Evolutionary conservation across 2,888 invertebrate genomes (phyloP).

Genomic region (Agrilus biguttatus): DNA sequence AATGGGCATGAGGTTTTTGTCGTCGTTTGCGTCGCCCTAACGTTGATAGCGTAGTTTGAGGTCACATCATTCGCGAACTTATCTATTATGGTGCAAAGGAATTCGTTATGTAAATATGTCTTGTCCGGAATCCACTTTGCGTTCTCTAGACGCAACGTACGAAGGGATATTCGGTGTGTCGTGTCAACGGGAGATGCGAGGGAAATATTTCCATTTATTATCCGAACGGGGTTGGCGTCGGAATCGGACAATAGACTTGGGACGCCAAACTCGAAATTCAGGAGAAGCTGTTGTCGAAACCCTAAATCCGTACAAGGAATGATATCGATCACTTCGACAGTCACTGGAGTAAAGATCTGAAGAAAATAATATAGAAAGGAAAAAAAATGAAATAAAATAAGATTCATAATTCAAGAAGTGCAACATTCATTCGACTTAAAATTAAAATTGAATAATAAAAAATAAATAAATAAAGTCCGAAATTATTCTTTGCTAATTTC

Average conservation of each 20-base stretch:
- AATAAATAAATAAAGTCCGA: too few species aligned
- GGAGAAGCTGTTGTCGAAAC: background rate
- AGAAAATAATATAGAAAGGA: too few species aligned
- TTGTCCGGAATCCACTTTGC: constrained; percentile 7
- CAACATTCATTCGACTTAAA: too few species aligned
- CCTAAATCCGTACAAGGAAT: too few species aligned
- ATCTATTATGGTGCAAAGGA: constrained; percentile 8
- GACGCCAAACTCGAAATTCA: constrained; percentile 1
- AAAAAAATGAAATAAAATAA: too few species aligned
- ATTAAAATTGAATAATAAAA: too few species aligned
- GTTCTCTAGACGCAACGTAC: constrained; percentile 5
- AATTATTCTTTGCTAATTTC: too few species aligned
- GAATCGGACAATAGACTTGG: too few species aligned
- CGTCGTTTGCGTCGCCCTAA: background rate
- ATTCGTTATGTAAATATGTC: constrained; percentile 8
- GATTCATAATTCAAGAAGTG: too few species aligned
- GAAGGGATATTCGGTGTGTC: constrained; percentile 7
- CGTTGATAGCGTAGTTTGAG: constrained; percentile 1
- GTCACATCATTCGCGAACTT: constrained; percentile 7
- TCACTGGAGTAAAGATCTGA: too few species aligned
- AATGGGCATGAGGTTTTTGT: constrained; percentile 6
- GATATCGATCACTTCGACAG: too few species aligned
- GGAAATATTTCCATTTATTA: constrained; percentile 10
- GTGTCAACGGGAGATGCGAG: constrained; percentile 8
- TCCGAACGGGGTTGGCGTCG: constrained; percentile 3